Base-by-base conservation (phyloP, 2,888 invertebrate species). In the Hirtodrosophila duncani region DNA sequence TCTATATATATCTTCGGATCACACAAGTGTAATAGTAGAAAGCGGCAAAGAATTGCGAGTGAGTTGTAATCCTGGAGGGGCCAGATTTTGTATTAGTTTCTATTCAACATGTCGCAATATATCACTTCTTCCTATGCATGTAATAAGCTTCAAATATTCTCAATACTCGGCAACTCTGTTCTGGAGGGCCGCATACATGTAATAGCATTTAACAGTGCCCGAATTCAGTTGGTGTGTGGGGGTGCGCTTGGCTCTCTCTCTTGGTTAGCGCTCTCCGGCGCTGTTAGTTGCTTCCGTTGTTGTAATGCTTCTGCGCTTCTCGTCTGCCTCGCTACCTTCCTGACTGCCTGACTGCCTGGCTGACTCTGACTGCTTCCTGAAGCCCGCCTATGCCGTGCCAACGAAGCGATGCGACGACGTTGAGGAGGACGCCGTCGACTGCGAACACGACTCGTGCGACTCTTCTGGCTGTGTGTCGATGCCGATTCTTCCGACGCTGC, bases 291-390 rank as follows among this genome's bases (percentile, higher is more conserved):
- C 66, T 80, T 77, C 72, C 81, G 81, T 66, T 80, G 72, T 72
- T 72, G 71, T 72, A 72, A 79, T 79, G 78, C 70, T 77, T 77
- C 78, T 72, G 69, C 65, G 71, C 80, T 68, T 49, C 27, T n/a
- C n/a, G n/a, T n/a, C n/a, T n/a, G 10, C 3, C n/a, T n/a, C 44
- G 13, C 14, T 18, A 8, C 16, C 16, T 2, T 5, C 8, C 13
- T 18, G n/a, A n/a, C n/a, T n/a, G n/a, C n/a, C n/a, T n/a, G n/a
- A n/a, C n/a, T n/a, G n/a, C n/a, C n/a, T n/a, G 39, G n/a, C n/a
- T n/a, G n/a, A n/a, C n/a, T 11, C 17, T n/a, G 33, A 10, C 9
- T 14, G 29, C 24, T 37, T 26, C 27, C 45, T 45, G 39, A 36
- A 26, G 24, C 41, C 26, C 23, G 52, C 49, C 41, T 46, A 21